Evolutionary conservation across 1,140 invertebrate genomes (phyloP), one percentile per base, ranked within the genome.

Genomic region (Orchestia grillus): DNA sequence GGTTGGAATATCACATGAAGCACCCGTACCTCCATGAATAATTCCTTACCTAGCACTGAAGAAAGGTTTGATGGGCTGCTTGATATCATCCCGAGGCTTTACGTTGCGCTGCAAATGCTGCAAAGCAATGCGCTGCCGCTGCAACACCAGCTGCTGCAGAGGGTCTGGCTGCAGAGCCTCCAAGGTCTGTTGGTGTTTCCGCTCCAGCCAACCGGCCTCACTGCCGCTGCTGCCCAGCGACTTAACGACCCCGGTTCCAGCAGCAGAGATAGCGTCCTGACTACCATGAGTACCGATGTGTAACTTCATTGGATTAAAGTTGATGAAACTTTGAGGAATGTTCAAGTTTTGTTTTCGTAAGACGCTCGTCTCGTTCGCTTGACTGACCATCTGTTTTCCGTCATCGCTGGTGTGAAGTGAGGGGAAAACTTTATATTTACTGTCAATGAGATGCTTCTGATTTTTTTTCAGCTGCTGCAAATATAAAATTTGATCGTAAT

Each of bases 241-340:
- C 47, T 6, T 53, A 8, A 19, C 47, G 19, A 19, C 19, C 6
- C 47, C 19, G 47, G 47, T 19, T 53, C 19, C 19, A 19, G 47
- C 41, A 15, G 87, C 8, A 87, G 87, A 87, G 41, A 87, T 41
- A n/a, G 41, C 36, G 41, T 87, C 8, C 8, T 40, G 41, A 41
- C 41, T 40, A 11, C 8, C 41, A 36, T 87, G 36, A 87, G 87
- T 40, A 15, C 47, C 36, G 87, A 87, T 15, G 36, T 8, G 87
- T 40, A 87, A 87, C 87, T 87, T 87, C 87, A 87, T 87, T 41
- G 87, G 87, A 41, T n/a, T 36, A 87, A 41, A 92, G 43, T 92
- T 92, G n/a, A 92, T 44, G 90, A 92, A 92, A 36, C 90, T 92
- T 43, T 92, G 90, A 44, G 90, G 90, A 92, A 92, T 44, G 90